phyloP scores from a whole-genome alignment of 2,113 vertebrate species.

The Lates calcarifer region DNA sequence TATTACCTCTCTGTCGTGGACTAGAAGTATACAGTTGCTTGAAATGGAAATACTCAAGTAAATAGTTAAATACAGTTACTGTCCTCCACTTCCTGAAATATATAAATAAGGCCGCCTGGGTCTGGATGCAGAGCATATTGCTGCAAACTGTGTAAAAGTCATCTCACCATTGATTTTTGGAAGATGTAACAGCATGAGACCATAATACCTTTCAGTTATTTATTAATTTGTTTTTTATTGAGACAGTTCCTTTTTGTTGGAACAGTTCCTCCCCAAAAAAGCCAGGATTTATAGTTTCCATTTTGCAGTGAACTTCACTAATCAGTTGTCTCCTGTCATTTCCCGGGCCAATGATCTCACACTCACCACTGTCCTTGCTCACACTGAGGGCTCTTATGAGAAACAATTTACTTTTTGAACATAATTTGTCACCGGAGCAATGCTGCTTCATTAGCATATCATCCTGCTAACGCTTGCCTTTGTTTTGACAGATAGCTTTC shows the following conservation, averaged over 20 bases:
- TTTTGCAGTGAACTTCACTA: conserved; percentile 43
- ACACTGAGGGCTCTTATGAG: conserved; percentile 62
- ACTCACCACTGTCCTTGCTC: conserved; percentile 55
- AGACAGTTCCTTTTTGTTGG: conserved; percentile 14
- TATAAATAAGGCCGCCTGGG: neutral
- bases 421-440: conserved; percentile 80
- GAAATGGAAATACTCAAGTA: neutral
- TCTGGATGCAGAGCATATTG: neutral
- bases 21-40: neutral
- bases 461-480: conserved; percentile 81
- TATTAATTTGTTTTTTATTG: conserved; percentile 26
- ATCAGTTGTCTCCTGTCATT: conserved; percentile 57
- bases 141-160: neutral
- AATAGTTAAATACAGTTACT: neutral
- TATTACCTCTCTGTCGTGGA: neutral
- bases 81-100: neutral
- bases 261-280: neutral
- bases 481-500: conserved; percentile 87
- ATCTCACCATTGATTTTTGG: conserved; percentile 15
- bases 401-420: conserved; percentile 81
- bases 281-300: conserved; percentile 34
- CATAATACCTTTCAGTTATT: conserved; percentile 9
- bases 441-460: conserved; percentile 85
- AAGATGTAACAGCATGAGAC: conserved; percentile 4
- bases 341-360: conserved; percentile 49